A percentile compares a stretch with the other conserved stretches of the same genome.
phyloP scores from a whole-genome alignment of 2,113 vertebrate genomes.

The Corvus hawaiiensis region DNA sequence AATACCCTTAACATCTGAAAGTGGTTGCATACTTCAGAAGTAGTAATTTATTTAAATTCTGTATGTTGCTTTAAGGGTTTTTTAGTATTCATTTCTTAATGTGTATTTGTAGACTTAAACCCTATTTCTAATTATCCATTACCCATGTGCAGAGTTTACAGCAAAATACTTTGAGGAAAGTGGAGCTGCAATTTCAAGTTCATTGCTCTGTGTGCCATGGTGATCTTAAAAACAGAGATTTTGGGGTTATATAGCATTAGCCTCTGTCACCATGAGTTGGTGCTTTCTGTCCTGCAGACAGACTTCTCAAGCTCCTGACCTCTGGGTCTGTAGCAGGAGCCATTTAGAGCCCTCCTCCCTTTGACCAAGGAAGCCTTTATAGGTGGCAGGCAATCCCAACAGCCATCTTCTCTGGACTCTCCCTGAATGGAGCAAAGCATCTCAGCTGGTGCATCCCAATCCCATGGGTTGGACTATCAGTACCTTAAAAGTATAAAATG shows the following conservation, averaged over 20 bases:
- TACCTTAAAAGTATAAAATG: not conserved
- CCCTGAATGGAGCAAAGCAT: not conserved
- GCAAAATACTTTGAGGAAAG: not conserved
- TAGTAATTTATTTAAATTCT: not conserved
- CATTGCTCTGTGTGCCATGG: fast-evolving
- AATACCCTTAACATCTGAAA: not conserved
- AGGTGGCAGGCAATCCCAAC: not conserved
- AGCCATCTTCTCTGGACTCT: not conserved
- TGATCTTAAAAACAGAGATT: not conserved
- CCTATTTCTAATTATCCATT: not conserved
- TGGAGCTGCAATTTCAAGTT: not conserved
- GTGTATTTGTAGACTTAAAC: not conserved
- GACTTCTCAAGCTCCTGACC: not conserved
- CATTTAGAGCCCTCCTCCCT: not conserved
- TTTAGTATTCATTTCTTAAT: not conserved
- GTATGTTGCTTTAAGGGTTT: not conserved
- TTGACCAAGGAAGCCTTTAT: not conserved
- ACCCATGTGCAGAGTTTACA: not conserved
- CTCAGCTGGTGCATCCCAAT: not conserved
- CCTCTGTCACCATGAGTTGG: not conserved
- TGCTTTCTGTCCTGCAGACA: not conserved
- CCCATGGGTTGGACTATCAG: not conserved
- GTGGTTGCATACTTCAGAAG: not conserved
- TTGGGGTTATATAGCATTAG: not conserved
- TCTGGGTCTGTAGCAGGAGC: not conserved